A percentile compares a stretch with the other conserved stretches of the same genome.
Evolutionary conservation across 2,888 invertebrate species (phyloP).

Genomic region (Hartigia nigra): DNA sequence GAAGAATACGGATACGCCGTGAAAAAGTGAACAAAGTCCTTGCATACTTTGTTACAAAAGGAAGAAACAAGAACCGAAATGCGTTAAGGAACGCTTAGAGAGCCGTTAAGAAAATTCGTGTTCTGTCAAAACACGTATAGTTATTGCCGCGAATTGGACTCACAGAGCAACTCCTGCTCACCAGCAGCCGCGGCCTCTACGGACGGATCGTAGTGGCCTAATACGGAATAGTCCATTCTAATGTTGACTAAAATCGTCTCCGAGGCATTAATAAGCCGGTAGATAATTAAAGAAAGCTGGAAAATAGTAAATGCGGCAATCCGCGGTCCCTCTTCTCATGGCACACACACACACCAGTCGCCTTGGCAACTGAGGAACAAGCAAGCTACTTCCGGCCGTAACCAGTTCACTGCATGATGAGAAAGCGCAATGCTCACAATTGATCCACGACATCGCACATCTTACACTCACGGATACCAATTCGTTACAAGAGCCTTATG

Average conservation of each 20-base stretch:
- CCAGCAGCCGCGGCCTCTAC: slow-evolving; percentile 42
- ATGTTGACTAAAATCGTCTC: slow-evolving; percentile 30
- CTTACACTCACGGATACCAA: slow-evolving; percentile 25
- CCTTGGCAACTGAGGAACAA: slow-evolving; percentile 60
- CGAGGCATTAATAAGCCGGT: slow-evolving; percentile 31
- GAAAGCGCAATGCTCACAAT: slow-evolving; percentile 9
- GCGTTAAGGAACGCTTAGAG: not conserved
- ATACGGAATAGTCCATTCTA: slow-evolving; percentile 56
- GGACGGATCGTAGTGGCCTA: slow-evolving; percentile 56
- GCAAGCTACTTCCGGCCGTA: slow-evolving; percentile 40
- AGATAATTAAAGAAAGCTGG: slow-evolving; percentile 15
- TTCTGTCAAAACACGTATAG: slow-evolving; percentile 14
- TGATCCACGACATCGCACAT: slow-evolving; percentile 21
- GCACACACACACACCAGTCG: slow-evolving; percentile 43
- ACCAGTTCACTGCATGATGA: slow-evolving; percentile 15
- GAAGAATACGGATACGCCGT: not conserved
- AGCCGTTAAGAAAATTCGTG: not conserved
- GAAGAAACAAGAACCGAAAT: not conserved
- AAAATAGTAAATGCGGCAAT: slow-evolving; percentile 8
- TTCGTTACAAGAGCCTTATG: slow-evolving; percentile 11
- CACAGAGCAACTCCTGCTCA: slow-evolving; percentile 53
- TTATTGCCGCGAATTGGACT: slow-evolving; percentile 31
- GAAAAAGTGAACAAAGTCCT: not conserved
- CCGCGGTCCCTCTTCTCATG: slow-evolving; percentile 37
- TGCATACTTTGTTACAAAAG: not conserved